Evolutionary conservation across 2,888 invertebrate genomes (phyloP).

Genomic region (Leptinotarsa haldemani): DNA sequence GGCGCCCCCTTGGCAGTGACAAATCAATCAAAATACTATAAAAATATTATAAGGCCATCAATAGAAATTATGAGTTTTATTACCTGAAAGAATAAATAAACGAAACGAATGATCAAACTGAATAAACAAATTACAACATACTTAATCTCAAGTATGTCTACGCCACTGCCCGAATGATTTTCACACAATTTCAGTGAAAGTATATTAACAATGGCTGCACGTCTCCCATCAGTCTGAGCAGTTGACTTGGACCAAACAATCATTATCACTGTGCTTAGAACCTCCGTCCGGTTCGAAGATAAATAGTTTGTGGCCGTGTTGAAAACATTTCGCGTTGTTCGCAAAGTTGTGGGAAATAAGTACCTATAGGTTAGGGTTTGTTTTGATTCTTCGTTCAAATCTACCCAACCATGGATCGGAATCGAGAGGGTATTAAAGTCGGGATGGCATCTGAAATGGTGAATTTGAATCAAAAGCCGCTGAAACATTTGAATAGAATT

Average conservation of each 20-base stretch:
- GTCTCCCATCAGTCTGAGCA: background rate
- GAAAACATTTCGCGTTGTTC: background rate
- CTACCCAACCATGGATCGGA: background rate
- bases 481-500: constrained; percentile 54
- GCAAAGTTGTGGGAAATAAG: background rate
- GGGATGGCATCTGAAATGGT: background rate
- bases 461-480: constrained; percentile 40
- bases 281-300: background rate
- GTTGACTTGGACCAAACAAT: constrained; percentile 10
- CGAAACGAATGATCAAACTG: too few species aligned
- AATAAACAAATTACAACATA: background rate
- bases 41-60: too few species aligned
- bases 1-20: too few species aligned
- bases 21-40: too few species aligned
- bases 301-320: background rate
- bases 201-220: background rate
- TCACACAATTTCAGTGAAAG: constrained; percentile 7
- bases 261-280: background rate
- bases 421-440: background rate
- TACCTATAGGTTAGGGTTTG: background rate
- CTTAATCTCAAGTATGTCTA: background rate
- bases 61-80: too few species aligned
- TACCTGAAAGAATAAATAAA: too few species aligned
- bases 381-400: background rate
- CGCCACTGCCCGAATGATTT: background rate